These are phyloP conservation scores for Leucosticte australis DNA, from an alignment of 2,113 vertebrate species.

Conservation along the genomic window DNA sequence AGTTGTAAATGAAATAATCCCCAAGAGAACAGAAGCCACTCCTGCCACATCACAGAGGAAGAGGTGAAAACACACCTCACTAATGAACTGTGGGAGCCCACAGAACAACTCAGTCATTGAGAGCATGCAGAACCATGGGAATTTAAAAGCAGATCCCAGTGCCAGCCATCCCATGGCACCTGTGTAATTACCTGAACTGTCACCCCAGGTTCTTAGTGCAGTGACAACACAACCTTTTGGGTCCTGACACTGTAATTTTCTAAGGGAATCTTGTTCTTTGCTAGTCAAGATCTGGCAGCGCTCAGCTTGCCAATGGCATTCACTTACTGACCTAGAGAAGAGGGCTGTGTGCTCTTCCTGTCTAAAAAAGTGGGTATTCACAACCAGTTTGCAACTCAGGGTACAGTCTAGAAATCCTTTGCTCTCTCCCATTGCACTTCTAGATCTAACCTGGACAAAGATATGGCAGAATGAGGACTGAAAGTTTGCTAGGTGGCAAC, in stretches of 20 bases:
- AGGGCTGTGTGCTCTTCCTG: not conserved
- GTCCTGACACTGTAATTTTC: rapidly evolving
- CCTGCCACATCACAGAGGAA: not conserved
- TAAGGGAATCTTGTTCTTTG: not conserved
- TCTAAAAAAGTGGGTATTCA: not conserved
- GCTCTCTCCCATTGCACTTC: not conserved
- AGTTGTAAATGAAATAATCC: not conserved
- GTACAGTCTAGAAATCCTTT: not conserved
- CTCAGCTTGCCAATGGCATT: not conserved
- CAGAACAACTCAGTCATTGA: not conserved
- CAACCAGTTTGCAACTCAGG: not conserved
- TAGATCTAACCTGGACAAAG: not conserved
- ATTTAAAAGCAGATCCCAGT: not conserved
- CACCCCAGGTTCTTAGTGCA: not conserved
- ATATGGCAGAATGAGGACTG: not conserved
- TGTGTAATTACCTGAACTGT: not conserved
- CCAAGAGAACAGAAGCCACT: not conserved
- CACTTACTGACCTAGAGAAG: not conserved
- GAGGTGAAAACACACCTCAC: not conserved
- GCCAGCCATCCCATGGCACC: not conserved
- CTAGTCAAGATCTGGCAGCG: not conserved
- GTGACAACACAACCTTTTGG: not conserved
- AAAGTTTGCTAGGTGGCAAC: not conserved
- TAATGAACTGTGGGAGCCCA: not conserved
- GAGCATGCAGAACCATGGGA: not conserved